Evolutionary conservation across 2,113 vertebrate genomes (phyloP).

Genomic region (Bufo gargarizans): DNA sequence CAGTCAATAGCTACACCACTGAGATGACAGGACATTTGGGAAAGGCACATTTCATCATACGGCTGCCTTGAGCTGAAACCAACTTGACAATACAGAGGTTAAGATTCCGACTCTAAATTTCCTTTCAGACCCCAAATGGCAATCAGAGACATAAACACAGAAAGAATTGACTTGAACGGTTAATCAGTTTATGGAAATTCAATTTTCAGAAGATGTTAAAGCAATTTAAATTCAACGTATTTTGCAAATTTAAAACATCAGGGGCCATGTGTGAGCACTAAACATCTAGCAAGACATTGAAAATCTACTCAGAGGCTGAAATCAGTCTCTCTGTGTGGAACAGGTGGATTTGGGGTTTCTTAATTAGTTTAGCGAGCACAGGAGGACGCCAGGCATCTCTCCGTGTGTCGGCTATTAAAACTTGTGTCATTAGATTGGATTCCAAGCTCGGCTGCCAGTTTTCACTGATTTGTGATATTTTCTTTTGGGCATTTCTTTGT

Average conservation of each 20-base stretch:
- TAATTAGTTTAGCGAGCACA: conserved; percentile 48
- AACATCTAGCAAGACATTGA: conserved; percentile 24
- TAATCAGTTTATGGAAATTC: conserved; percentile 31
- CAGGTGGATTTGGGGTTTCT: conserved; percentile 28
- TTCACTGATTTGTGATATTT: conserved; percentile 52
- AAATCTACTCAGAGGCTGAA: conserved; percentile 17
- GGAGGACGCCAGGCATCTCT: conserved; percentile 30
- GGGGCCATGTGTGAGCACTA: conserved; percentile 29
- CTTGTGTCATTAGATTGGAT: conserved; percentile 40
- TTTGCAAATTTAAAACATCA: conserved; percentile 36
- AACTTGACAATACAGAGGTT: not conserved
- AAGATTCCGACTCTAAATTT: not conserved
- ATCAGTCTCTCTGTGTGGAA: conserved; percentile 12
- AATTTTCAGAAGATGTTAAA: conserved; percentile 28
- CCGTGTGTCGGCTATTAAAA: conserved; percentile 48
- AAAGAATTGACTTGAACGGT: not conserved
- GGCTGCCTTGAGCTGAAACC: not conserved
- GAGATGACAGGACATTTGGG: not conserved
- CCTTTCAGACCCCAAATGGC: not conserved
- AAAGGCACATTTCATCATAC: not conserved
- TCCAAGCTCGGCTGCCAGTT: conserved; percentile 32
- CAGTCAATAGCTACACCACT: not conserved
- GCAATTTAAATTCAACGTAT: conserved; percentile 30
- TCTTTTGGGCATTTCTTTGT: conserved; percentile 36
- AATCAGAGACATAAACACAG: not conserved